phyloP scores from a whole-genome alignment of 2,888 invertebrate genomes.

The Erpobdella octoculata region DNA sequence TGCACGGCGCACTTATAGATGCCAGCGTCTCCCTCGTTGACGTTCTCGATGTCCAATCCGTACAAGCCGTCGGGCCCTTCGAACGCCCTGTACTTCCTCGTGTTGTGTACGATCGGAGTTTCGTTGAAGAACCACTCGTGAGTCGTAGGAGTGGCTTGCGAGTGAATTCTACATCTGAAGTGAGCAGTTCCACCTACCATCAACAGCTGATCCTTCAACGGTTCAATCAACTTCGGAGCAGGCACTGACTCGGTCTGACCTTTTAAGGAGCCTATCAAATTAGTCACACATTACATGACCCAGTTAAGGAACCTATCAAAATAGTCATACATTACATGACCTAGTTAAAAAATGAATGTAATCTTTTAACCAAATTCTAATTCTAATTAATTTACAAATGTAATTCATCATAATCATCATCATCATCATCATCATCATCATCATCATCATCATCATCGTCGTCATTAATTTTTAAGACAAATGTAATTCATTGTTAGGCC shows the following conservation, averaged over 20 bases:
- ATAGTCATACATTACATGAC: not conserved
- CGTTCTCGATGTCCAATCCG: conserved; percentile 73
- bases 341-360: not conserved
- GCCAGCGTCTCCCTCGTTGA: conserved; percentile 98
- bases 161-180: conserved; percentile 63
- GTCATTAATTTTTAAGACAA: too few relatives aligned
- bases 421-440: conserved; percentile 30
- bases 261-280: not conserved
- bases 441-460: conserved; percentile 31
- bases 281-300: not conserved
- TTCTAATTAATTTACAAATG: not conserved
- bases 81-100: conserved; percentile 6
- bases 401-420: too few relatives aligned
- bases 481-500: too few relatives aligned
- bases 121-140: conserved; percentile 28
- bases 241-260: conserved; percentile 18
- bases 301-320: not conserved
- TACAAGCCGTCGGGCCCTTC: conserved; percentile 60
- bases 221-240: conserved; percentile 74
- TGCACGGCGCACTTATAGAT: conserved; percentile 80
- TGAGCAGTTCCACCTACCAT: conserved; percentile 85
- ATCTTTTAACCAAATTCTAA: not conserved
- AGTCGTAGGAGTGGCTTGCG: conserved; percentile 13
- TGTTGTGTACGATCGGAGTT: not conserved
- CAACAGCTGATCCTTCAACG: conserved; percentile 75